Conservation (phyloP, 2,113 vertebrate genomes). For the Bos javanicus region DNA sequence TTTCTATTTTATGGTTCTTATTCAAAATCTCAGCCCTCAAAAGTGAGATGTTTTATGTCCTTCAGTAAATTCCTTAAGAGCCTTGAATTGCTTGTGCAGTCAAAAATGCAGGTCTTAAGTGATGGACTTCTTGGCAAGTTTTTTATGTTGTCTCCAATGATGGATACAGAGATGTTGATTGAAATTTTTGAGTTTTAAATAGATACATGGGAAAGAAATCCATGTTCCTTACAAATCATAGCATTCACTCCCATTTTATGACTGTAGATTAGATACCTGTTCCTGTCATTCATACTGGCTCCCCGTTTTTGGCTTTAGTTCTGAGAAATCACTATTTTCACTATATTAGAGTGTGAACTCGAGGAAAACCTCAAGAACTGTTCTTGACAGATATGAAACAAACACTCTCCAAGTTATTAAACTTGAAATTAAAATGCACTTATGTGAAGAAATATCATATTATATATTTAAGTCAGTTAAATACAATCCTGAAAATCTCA, state of each 20-base stretch:
- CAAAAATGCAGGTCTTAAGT: conserved; percentile 17
- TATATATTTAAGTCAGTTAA: neutral
- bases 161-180: neutral
- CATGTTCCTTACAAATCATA: neutral
- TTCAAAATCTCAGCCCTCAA: neutral
- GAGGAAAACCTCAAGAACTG: neutral
- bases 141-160: neutral
- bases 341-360: neutral
- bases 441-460: neutral
- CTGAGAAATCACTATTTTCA: neutral
- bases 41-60: neutral
- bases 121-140: conserved; percentile 6
- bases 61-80: conserved; percentile 51
- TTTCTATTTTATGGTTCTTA: conserved; percentile 6
- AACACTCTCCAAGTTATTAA: neutral
- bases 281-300: neutral
- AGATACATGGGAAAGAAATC: neutral
- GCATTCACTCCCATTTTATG: neutral
- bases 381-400: neutral
- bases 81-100: neutral
- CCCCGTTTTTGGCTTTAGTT: neutral
- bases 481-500: neutral
- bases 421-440: neutral
- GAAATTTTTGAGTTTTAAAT: neutral
- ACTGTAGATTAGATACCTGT: neutral